Base-by-base conservation (phyloP, 2,113 vertebrate species). In the Rostratula benghalensis region DNA sequence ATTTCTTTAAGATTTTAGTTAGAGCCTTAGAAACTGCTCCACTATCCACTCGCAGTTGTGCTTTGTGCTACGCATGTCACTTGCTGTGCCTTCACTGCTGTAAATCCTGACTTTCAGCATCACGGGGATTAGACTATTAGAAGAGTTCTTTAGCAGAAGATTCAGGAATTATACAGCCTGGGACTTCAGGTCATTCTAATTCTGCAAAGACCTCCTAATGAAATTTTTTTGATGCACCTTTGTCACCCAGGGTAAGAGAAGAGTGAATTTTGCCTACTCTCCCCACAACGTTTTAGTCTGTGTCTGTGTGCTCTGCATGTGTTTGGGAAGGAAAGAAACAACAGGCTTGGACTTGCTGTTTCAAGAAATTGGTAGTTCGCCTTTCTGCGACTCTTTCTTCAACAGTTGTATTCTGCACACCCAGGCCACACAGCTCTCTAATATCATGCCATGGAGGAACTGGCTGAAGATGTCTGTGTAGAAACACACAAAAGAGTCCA, bases 371-470 rank as follows among this genome's bases (percentile, higher is more conserved):
- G 4, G 21, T 33, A 14, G 3, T 10, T 50, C 81, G 16, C 37
- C 41, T 82, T 94, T 91, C 91, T 65, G 39, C 4, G 5, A 1
- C 9, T 7, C 45, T 25, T 81, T 56, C 12, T 43, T 45, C 28
- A 60, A 6, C 50, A 13, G 7, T 16, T 43, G 35, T 30, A 45
- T 11, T 19, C n/a, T 30, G 13, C 23, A 18, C 8, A 3, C 3
- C 0, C 1, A 88, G 64, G 21, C 18, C 46, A 50, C 2, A 0
- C 10, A 30, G 33, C 14, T 87, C 24, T 69, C 27, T 53, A 2
- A 16, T 3, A 1, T 2, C 1, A 3, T 28, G 73, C 57, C 7
- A 0, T 3, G 13, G 41, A 91, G 69, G 59, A 54, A 37, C 0
- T 46, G 60, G 9, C 46, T 64, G 18, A 30, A 56, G 41, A 35